phyloP scores from a whole-genome alignment of 2,888 invertebrate genomes.

The Platycheirus rosarum region DNA sequence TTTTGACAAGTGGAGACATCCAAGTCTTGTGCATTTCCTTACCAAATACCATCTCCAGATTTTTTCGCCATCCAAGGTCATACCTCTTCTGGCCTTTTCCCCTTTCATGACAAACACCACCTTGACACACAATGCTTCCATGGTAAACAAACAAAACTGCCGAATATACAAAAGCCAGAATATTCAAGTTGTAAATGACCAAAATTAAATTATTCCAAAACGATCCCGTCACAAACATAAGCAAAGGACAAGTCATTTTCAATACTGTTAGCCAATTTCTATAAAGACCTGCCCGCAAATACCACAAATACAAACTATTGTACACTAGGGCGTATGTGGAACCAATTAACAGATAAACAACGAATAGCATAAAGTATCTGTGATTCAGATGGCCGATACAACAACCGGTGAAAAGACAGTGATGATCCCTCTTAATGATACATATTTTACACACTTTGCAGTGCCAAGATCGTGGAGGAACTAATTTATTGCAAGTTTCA shows the following conservation, averaged over 20 bases:
- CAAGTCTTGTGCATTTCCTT: constrained; percentile 90
- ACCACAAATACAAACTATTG: constrained; percentile 87
- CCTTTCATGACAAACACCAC: constrained; percentile 85
- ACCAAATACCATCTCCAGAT: constrained; percentile 90
- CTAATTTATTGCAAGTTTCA: constrained; percentile 87
- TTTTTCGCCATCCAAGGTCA: constrained; percentile 87
- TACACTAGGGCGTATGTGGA: constrained; percentile 88
- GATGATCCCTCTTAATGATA: constrained; percentile 92
- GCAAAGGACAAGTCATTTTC: constrained; percentile 89
- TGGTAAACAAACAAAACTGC: constrained; percentile 88
- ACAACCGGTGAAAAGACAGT: constrained; percentile 93
- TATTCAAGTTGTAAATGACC: constrained; percentile 88
- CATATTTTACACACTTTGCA: constrained; percentile 92
- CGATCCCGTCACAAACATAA: constrained; percentile 87
- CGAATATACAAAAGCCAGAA: constrained; percentile 87
- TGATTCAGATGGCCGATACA: constrained; percentile 94
- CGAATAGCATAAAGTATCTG: constrained; percentile 91
- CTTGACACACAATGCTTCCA: constrained; percentile 86
- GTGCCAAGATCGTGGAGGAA: constrained; percentile 95
- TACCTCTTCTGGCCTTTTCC: constrained; percentile 84
- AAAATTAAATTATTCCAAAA: constrained; percentile 87
- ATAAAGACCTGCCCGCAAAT: constrained; percentile 76
- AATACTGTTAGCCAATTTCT: constrained; percentile 84
- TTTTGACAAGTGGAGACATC: constrained; percentile 90
- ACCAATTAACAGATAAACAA: constrained; percentile 88